Evolutionary conservation across 2,113 vertebrate species (phyloP), one percentile per base, ranked within the genome.

Genomic region (Pelodiscus sinensis): DNA sequence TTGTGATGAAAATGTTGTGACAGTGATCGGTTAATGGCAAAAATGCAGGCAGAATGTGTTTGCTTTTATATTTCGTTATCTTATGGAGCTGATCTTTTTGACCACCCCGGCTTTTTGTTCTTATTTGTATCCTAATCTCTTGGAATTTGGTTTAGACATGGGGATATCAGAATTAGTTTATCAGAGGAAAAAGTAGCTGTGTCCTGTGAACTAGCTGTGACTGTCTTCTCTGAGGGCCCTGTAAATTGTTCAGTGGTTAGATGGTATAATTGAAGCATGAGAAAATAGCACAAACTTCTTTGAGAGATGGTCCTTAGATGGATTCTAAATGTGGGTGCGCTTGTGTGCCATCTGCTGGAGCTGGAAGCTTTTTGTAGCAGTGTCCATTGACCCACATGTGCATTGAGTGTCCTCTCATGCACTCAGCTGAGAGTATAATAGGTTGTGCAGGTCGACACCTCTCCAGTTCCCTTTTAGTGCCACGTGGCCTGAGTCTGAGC

Each of bases 11-110:
- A 35, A n/a, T 68, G 2, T 68, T 68, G 31, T 55, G 82, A 31
- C 4, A 52, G 31, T 92, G 87, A 54, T 82, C 55, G 19, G 1
- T 60, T 88, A 90, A 55, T 89, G 91, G 52, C 15, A 73, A 31
- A 79, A 71, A 71, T 71, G 18, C 10, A 83, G 22, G 81, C 3
- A 58, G 68, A 75, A 88, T 81, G 13, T 31, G 2, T 79, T 81
- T 86, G 27, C 38, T 85, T 44, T 56, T 75, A 29, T 82, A 54
- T 71, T 71, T 35, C 31, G 35, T 31, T 3, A 0, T 31, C 88
- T 94, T 68, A 1, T 75, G 11, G 27, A 77, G 9, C 27, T 57
- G 68, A 6, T 25, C 87, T 18, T 79, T 92, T 94, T 94, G 82
- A 0, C 2, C 44, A 44, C 44, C 44, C 44, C 5, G 44, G 44